These are phyloP conservation scores for Tetrax tetrax DNA, from an alignment of 2,113 vertebrate genomes.

Conservation along the genomic window DNA sequence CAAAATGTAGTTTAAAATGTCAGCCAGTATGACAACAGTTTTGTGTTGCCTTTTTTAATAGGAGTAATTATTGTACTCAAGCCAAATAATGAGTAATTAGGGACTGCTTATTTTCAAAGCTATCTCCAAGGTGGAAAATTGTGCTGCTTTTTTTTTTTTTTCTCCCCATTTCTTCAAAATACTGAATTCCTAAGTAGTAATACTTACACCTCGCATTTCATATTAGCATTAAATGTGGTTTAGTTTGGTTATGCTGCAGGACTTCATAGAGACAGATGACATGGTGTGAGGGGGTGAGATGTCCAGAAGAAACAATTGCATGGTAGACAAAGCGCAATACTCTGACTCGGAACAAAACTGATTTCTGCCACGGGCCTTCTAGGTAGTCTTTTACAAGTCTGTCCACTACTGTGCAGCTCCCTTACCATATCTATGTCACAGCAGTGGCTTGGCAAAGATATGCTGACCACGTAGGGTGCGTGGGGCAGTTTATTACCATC, in stretches of 20 bases:
- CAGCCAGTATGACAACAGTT: slow-evolving; percentile 38
- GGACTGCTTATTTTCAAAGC: slow-evolving; percentile 35
- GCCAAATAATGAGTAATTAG: slow-evolving; percentile 51
- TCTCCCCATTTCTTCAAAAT: neutral
- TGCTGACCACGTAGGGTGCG: rapidly evolving
- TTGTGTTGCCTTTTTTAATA: slow-evolving; percentile 38
- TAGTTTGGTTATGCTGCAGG: neutral
- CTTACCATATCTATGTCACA: neutral
- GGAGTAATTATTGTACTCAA: slow-evolving; percentile 17
- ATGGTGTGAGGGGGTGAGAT: neutral
- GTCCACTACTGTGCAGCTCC: neutral
- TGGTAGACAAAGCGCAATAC: neutral
- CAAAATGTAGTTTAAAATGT: slow-evolving; percentile 34
- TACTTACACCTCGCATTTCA: neutral
- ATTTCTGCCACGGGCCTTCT: neutral
- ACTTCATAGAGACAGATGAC: neutral
- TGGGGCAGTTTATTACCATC: neutral
- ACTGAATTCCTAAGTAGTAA: neutral
- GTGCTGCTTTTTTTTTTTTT: neutral
- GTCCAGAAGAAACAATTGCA: neutral
- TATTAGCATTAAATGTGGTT: neutral
- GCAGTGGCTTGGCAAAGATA: neutral
- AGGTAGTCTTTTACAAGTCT: neutral
- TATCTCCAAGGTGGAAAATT: neutral
- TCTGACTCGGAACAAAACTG: neutral